Base-by-base conservation (phyloP, 64 coral and sea anemone species). In the Actinia equina region DNA sequence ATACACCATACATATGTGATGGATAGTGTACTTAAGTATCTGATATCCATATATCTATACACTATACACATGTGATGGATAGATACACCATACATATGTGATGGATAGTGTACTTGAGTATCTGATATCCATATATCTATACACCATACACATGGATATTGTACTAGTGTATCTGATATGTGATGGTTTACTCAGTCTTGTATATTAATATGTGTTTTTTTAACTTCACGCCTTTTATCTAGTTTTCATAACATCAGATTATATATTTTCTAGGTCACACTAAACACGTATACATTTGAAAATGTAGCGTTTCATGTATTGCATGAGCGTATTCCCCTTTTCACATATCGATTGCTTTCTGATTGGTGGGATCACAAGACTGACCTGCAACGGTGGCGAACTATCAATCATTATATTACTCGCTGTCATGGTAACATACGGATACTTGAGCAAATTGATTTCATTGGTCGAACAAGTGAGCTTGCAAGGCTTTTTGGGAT, bases 401-500 rank as follows among this genome's bases (percentile, higher is more conserved):
- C 93, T 18, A 86, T 95, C 43, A 87, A 95, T 59, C 97, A 99
- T 77, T 99, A 99, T 62, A 79, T 99, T 45, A 88, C 23, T n/a
- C 97, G 97, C 63, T 99, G 97, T 63, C 93, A 85, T 83, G 90
- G 82, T 52, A 99, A 99, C 45, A 64, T 99, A 41, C 74, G 86
- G 74, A 58, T 99, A 18, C 88, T 99, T 23, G 91, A 95, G 42
- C 86, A 94, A 71, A 26, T 95, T 57, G 93, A 99, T 91, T 93
- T 99, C 37, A 90, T 99, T 83, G 93, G 91, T 79, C 87, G 91
- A 11, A 99, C 97, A 12, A 99, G 97, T 88, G 97, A 99, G 78
- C 76, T 99, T 0, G 97, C 97, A 91, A 99, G 97, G 77, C 55
- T 99, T 17, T 99, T 95, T 95, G 97, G 97, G 78, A 99, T 99